phyloP scores from a whole-genome alignment of 2,888 invertebrate genomes.

The Noctua pronuba region DNA sequence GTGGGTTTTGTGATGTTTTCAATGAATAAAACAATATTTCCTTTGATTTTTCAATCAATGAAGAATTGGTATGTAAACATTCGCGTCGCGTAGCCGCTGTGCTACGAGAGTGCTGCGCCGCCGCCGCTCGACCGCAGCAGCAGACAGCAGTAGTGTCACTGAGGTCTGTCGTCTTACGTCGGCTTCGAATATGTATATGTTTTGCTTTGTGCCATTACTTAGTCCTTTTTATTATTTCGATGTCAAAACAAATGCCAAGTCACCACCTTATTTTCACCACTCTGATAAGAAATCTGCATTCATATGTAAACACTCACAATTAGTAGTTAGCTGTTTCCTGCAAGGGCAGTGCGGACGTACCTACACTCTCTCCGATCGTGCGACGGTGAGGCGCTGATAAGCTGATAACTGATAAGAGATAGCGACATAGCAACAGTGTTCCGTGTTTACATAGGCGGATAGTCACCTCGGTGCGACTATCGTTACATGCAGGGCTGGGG shows the following conservation, averaged over 20 bases:
- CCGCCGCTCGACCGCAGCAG: background rate
- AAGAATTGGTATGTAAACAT: background rate
- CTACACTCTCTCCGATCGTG: conserved; percentile 17
- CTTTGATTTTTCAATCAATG: background rate
- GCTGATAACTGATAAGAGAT: conserved; percentile 32
- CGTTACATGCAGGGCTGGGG: background rate
- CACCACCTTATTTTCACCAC: conserved; percentile 6
- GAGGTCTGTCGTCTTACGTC: background rate
- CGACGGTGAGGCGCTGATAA: conserved; percentile 31
- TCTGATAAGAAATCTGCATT: conserved; percentile 22
- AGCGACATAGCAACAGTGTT: conserved; percentile 48
- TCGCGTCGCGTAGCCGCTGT: background rate
- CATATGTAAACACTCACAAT: conserved; percentile 5
- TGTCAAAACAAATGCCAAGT: background rate
- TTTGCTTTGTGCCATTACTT: background rate
- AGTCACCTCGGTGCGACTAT: conserved; percentile 27
- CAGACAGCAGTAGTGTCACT: background rate
- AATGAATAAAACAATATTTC: too few species aligned
- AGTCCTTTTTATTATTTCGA: background rate
- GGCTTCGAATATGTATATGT: background rate
- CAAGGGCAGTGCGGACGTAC: conserved; percentile 30
- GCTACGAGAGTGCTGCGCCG: background rate
- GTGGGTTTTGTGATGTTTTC: background rate
- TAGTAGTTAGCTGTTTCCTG: background rate
- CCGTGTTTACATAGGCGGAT: conserved; percentile 39